A percentile compares a stretch with the other conserved stretches of the same genome.
These are phyloP conservation scores for Rissa tridactyla DNA, from an alignment of 2,113 vertebrate genomes.

Conservation along the genomic window DNA sequence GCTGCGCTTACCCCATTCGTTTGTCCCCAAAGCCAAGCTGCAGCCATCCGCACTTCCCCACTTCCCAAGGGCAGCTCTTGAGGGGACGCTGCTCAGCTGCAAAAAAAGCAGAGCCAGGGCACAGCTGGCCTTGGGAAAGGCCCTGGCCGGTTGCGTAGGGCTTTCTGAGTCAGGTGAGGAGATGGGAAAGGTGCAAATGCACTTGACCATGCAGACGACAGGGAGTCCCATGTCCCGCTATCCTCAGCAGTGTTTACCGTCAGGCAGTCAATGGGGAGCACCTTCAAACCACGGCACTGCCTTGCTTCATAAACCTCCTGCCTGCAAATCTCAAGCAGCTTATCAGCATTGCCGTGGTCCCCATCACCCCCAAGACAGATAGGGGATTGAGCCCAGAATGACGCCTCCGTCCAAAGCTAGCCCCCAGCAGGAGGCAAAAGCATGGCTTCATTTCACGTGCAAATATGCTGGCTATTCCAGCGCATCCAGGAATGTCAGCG, in stretches of 20 bases:
- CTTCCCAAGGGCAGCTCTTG: not conserved
- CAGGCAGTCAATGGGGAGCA: not conserved
- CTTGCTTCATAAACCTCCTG: not conserved
- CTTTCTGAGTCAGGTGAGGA: not conserved
- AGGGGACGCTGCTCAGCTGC: not conserved
- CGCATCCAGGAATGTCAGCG: fast-evolving
- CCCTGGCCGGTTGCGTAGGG: not conserved
- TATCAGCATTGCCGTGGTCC: not conserved
- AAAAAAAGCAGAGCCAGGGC: not conserved
- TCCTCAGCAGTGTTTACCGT: not conserved
- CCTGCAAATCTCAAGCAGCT: not conserved
- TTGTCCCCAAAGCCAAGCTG: not conserved
- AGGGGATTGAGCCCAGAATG: not conserved
- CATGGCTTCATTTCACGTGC: not conserved
- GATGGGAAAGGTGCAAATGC: not conserved
- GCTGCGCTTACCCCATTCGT: not conserved
- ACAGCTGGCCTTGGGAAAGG: not conserved
- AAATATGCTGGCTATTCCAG: not conserved
- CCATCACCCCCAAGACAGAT: not conserved
- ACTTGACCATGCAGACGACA: not conserved
- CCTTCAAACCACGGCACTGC: not conserved
- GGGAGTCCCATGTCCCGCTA: not conserved
- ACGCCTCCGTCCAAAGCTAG: fast-evolving
- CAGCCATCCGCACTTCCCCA: not conserved
- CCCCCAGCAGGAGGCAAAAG: not conserved